Evolutionary conservation across 2,113 vertebrate genomes (phyloP).

Genomic region (Struthidea cinerea): DNA sequence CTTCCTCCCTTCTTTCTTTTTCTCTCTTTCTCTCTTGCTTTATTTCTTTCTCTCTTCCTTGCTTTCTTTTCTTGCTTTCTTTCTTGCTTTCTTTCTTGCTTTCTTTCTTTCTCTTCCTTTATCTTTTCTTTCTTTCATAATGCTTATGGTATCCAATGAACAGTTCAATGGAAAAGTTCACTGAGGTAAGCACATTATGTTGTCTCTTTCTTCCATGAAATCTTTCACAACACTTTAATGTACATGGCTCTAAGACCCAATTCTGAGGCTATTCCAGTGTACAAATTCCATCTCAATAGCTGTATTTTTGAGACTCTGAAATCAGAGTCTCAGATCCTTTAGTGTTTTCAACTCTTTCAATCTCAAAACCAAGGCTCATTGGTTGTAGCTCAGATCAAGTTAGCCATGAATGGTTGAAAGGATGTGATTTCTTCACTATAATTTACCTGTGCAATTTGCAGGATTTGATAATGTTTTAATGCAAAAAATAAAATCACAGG

Average conservation of each 20-base stretch:
- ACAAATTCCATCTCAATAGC: neutral
- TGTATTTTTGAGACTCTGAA: neutral
- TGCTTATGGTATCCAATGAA: neutral
- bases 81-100: no score
- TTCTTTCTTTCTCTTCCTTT: neutral
- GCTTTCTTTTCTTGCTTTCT: neutral
- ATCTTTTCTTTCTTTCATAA: no score
- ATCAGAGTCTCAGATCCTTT: neutral
- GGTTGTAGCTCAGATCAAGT: neutral
- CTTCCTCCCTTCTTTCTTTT: no score
- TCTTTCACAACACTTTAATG: neutral
- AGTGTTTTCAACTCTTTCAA: neutral
- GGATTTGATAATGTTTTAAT: neutral
- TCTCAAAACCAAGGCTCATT: neutral
- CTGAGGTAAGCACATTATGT: neutral
- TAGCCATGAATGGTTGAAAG: neutral
- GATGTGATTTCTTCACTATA: neutral
- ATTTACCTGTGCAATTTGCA: neutral
- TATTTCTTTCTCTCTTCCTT: neutral
- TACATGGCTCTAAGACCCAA: neutral
- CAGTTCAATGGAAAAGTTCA: neutral
- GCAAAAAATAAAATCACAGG: neutral
- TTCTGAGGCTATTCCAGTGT: neutral
- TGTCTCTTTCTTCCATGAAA: neutral
- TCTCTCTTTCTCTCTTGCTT: fast-evolving